These are phyloP conservation scores for Boulengeromyrus knoepffleri DNA, from an alignment of 2,113 vertebrate species.

Conservation along the genomic window DNA sequence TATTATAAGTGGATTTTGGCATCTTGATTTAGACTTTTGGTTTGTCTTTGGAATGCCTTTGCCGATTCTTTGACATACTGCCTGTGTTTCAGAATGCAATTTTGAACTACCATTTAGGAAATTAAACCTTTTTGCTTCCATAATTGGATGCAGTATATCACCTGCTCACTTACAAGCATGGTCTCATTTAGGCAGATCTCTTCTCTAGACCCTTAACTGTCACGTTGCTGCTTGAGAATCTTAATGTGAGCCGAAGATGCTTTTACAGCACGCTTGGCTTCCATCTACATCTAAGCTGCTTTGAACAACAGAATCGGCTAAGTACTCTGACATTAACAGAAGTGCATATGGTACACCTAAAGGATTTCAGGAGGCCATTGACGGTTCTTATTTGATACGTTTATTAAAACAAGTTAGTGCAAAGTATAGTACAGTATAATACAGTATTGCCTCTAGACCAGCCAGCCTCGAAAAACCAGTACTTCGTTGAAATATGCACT, in stretches of 20 bases:
- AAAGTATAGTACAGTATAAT: background rate
- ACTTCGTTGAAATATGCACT: background rate
- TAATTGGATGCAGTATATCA: background rate
- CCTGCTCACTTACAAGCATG: background rate
- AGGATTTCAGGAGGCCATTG: background rate
- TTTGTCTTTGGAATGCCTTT: background rate
- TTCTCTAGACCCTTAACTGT: background rate
- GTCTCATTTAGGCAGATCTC: background rate
- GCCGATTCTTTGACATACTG: background rate
- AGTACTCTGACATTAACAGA: background rate
- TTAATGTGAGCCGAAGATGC: background rate
- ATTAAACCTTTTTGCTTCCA: background rate
- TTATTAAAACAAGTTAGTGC: constrained; percentile 1
- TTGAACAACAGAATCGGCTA: background rate
- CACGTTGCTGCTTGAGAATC: background rate
- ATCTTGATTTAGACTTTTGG: background rate
- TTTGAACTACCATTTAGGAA: background rate
- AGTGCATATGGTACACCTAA: background rate
- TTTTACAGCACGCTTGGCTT: background rate
- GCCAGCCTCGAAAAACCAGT: background rate
- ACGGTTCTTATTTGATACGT: background rate
- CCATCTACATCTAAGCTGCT: background rate
- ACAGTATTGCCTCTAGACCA: background rate
- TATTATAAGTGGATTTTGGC: background rate
- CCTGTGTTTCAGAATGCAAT: background rate